Evolutionary conservation across 2,888 invertebrate species (phyloP).

Genomic region (Agapetus fuscipes): DNA sequence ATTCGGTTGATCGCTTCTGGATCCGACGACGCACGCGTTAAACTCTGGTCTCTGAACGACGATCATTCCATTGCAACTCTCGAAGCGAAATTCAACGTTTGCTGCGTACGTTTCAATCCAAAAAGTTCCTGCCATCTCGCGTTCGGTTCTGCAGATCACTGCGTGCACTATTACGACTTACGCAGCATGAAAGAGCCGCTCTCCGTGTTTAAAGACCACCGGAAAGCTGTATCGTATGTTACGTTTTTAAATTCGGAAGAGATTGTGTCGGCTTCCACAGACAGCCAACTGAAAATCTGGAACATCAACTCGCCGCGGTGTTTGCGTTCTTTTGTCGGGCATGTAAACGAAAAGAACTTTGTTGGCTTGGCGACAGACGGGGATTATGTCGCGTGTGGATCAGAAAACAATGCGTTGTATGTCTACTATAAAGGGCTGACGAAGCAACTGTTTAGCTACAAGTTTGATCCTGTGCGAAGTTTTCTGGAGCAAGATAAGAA

Average conservation of each 20-base stretch:
- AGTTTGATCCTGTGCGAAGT: slow-evolving; percentile 75
- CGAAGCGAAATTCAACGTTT: slow-evolving; percentile 91
- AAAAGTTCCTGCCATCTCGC: slow-evolving; percentile 79
- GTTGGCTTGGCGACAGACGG: slow-evolving; percentile 89
- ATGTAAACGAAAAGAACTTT: slow-evolving; percentile 93
- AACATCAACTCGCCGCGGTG: slow-evolving; percentile 70
- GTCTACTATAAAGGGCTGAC: slow-evolving; percentile 86
- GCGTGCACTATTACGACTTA: slow-evolving; percentile 92
- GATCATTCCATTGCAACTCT: slow-evolving; percentile 80
- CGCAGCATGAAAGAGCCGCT: slow-evolving; percentile 73
- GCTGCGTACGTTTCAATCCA: slow-evolving; percentile 88
- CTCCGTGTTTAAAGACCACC: slow-evolving; percentile 77
- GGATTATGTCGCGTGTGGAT: slow-evolving; percentile 88
- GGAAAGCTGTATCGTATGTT: slow-evolving; percentile 91
- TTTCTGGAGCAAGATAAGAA: slow-evolving; percentile 66
- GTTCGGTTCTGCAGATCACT: slow-evolving; percentile 95
- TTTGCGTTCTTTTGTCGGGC: slow-evolving; percentile 79
- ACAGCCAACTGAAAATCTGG: slow-evolving; percentile 87
- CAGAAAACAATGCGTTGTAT: slow-evolving; percentile 88
- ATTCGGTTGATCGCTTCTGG: slow-evolving; percentile 85
- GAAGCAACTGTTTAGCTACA: slow-evolving; percentile 75
- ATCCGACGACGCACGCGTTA: slow-evolving; percentile 87
- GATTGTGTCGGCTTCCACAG: slow-evolving; percentile 87
- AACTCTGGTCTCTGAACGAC: slow-evolving; percentile 83
- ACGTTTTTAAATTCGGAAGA: slow-evolving; percentile 79